Base-by-base conservation (phyloP, 2,888 invertebrate species). In the Achlya flavicornis region DNA sequence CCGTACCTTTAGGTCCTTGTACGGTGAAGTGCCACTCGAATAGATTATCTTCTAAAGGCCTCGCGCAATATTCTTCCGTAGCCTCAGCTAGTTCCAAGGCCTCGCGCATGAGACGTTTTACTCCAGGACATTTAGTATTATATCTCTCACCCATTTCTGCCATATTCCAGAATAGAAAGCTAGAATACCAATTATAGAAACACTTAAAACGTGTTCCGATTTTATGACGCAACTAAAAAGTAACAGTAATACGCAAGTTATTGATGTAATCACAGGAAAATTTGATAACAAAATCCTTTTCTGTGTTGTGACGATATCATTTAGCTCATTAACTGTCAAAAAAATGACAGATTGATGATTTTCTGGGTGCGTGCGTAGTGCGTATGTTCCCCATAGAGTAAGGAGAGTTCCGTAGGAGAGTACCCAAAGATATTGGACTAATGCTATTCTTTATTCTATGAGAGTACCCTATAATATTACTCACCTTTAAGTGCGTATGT, bases 1-100 rank as follows among this genome's bases (percentile, higher is more conserved):
- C 98, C 0, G 98, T 96, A 33, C 96, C 97, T 63, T 96, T 95
- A 3, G 98, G 98, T 7, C 98, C 99, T 79, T 97, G 95, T 4
- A 99, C 97, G 0, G 98, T 99, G 85, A 99, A 99, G 89, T 99
- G 99, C 99, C 99, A 99, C 87, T 99, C 99, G 88, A 99, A 99
- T 62, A 99, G 92, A 90, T 99, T 99, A 85, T 99, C 98, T 88
- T 98, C 98, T 61, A 98, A 88, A 3, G 99, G 99, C 79, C 96
- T 96, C 12, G 98, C 98, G 89, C 95, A 96, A 88, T 97, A 98
- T 86, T 98, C 97, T 81, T 98, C 98, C 0, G 98, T 98, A 6
- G 98, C 96, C 75, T 97, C 96, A 41, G 96, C 95, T 70, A 98
- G 91, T 88, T 99, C 98, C 75, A 95, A 91, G 11, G 98, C 98